A percentile compares a stretch with the other conserved stretches of the same genome.
Evolutionary conservation across 2,113 vertebrate genomes (phyloP).

Genomic region (Geothlypis trichas): DNA sequence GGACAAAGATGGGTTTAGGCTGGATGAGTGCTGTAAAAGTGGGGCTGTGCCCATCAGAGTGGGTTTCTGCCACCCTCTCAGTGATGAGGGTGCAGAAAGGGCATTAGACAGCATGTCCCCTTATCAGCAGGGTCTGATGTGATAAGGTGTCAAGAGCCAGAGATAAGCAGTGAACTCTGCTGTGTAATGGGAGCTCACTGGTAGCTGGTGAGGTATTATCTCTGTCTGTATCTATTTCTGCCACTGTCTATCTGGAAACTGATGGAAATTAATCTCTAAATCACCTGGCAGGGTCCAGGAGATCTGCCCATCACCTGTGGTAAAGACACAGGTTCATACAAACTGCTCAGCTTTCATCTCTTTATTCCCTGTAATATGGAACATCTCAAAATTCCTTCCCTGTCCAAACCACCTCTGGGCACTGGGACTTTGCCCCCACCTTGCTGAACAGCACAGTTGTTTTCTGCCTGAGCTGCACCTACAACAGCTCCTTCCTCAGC

Average conservation of each 20-base stretch:
- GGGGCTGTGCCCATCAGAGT: background rate
- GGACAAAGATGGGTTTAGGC: background rate
- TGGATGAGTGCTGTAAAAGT: background rate
- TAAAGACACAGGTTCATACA: background rate
- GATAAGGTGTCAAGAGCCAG: background rate
- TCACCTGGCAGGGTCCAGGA: background rate
- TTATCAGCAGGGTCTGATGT: background rate
- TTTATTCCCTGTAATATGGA: background rate
- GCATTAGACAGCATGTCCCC: background rate
- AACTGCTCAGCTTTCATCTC: background rate
- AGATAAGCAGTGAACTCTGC: background rate
- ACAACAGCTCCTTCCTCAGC: background rate
- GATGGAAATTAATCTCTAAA: background rate
- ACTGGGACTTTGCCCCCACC: no score
- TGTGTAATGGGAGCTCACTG: fast-evolving
- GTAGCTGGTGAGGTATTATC: background rate
- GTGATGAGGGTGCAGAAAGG: background rate
- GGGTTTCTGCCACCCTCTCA: background rate
- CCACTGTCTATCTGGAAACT: fast-evolving
- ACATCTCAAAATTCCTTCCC: no score
- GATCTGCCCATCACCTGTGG: background rate
- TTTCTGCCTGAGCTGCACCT: background rate
- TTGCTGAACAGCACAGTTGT: background rate
- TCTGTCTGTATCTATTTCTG: background rate
- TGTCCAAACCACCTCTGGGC: background rate